These are phyloP conservation scores for Tolmerus cingulatus DNA, from an alignment of 2,888 invertebrate species.

Conservation along the genomic window DNA sequence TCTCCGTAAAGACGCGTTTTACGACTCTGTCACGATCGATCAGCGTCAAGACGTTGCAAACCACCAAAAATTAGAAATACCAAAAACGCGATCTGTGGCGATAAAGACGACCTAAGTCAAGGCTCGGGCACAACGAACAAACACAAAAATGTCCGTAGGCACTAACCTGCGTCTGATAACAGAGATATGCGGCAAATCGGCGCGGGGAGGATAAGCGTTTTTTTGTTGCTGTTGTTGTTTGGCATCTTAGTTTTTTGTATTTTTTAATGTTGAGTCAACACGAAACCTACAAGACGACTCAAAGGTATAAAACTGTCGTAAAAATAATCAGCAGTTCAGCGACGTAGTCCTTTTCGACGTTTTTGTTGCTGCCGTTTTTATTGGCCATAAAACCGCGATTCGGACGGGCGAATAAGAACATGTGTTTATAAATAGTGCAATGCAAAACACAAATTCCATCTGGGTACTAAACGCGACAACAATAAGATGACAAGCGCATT, in stretches of 20 bases:
- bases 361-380: conserved; percentile 1
- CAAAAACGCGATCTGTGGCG: conserved; percentile 2
- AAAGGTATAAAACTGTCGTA: conserved; percentile 16
- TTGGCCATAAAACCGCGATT: not conserved
- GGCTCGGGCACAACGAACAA: not conserved
- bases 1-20: not conserved
- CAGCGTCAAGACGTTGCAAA: not conserved
- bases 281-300: not conserved
- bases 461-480: not conserved
- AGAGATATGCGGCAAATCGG: not conserved
- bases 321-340: conserved; percentile 14
- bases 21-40: not conserved
- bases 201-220: not conserved
- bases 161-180: conserved; percentile 22
- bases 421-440: not conserved
- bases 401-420: not conserved
- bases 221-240: not conserved
- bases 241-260: not conserved
- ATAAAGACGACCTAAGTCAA: conserved; percentile 22
- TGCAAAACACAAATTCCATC: not conserved
- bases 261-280: conserved; percentile 11
- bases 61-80: not conserved
- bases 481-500: not conserved
- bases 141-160: not conserved
- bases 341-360: not conserved